phyloP scores from a whole-genome alignment of 2,797 vertebrate species.

The Scomberomorus guttatus region DNA sequence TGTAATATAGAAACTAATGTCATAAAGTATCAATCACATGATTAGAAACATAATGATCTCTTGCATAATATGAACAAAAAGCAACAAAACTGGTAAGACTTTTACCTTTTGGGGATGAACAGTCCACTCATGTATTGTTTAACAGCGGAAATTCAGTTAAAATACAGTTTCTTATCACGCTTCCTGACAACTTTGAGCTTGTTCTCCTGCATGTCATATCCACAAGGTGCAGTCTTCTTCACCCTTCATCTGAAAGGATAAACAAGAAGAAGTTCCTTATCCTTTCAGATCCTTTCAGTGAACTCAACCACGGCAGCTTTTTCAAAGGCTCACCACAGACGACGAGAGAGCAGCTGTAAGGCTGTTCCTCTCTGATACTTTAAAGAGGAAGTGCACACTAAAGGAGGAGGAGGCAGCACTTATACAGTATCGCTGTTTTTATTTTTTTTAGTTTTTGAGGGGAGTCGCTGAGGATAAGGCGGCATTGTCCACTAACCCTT shows the following conservation, averaged over 20 bases:
- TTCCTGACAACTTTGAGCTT: neutral
- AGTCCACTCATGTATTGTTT: neutral
- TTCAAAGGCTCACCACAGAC: constrained; percentile 12
- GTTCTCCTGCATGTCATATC: constrained; percentile 10
- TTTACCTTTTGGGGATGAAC: constrained; percentile 58
- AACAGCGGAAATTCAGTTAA: neutral
- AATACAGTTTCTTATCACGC: constrained; percentile 9
- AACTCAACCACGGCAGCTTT: constrained; percentile 13
- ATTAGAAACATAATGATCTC: neutral
- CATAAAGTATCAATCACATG: neutral
- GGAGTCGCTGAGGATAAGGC: neutral
- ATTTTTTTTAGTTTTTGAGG: neutral
- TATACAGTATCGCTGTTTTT: neutral
- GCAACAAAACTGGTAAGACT: neutral
- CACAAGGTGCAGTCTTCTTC: neutral
- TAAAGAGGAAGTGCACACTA: constrained; percentile 71
- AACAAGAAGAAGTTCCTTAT: neutral
- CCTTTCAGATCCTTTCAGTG: neutral
- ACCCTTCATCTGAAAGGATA: too few species aligned
- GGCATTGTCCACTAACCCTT: constrained; percentile 7
- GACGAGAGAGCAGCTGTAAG: constrained; percentile 3
- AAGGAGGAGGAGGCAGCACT: constrained; percentile 45
- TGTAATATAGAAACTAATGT: neutral
- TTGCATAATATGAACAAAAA: neutral
- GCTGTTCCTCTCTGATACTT: constrained; percentile 47